Percentiles rank a stretch among this genome's conserved stretches.
phyloP scores from a whole-genome alignment of 2,888 invertebrate species.

The Oasisia sp. region DNA sequence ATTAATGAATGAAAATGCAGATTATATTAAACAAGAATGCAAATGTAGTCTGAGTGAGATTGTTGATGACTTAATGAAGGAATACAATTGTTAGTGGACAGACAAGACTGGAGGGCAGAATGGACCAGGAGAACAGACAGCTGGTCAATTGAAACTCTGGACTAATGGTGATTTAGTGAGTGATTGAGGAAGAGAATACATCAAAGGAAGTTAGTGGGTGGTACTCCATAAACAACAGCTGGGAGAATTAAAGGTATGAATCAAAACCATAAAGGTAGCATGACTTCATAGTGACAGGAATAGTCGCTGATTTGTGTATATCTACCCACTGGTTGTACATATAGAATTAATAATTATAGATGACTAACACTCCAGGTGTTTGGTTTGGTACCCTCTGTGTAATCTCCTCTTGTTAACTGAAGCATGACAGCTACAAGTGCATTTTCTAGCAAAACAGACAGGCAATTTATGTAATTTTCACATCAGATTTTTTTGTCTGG shows the following conservation, averaged over 20 bases:
- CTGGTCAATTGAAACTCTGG: too few species aligned
- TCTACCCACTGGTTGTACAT: neutral
- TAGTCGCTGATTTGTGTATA: neutral
- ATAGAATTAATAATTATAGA: neutral
- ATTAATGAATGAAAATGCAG: too few species aligned
- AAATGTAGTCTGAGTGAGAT: too few species aligned
- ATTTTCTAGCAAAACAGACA: neutral
- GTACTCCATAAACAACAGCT: neutral
- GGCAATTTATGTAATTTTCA: neutral
- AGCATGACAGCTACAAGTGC: neutral
- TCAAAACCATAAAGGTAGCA: neutral
- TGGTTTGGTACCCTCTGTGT: neutral
- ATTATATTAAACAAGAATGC: too few species aligned
- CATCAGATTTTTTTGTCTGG: neutral
- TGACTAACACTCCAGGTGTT: neutral
- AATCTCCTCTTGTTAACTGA: neutral
- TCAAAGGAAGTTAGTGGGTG: neutral
- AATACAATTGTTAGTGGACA: too few species aligned
- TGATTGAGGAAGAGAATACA: too few species aligned
- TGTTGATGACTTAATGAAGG: too few species aligned
- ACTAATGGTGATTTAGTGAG: too few species aligned
- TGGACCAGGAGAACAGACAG: too few species aligned
- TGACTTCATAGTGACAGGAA: neutral
- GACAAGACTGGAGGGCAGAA: too few species aligned
- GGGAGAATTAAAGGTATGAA: neutral